Percentiles rank a stretch among this genome's conserved stretches.
Evolutionary conservation across 2,113 vertebrate species (phyloP).

Genomic region (Salminus brasiliensis): DNA sequence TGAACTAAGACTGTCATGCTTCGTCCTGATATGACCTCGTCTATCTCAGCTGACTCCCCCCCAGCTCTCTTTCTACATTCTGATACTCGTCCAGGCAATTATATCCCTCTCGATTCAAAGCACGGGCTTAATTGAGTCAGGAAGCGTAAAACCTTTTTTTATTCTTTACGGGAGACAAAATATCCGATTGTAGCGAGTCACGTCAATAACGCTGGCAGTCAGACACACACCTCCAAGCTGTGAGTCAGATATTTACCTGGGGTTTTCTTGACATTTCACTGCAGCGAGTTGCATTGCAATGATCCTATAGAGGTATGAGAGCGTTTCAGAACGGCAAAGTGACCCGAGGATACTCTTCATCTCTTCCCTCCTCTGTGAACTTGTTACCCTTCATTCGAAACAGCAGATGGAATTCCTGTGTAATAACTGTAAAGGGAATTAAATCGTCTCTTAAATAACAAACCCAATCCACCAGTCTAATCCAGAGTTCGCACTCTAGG

Average conservation of each 20-base stretch:
- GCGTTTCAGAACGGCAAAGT: not conserved
- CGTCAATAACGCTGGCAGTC: not conserved
- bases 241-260: not conserved
- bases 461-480: slow-evolving; percentile 38
- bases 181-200: not conserved
- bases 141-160: not conserved
- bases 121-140: not conserved
- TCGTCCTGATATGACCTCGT: not conserved
- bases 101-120: not conserved
- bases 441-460: slow-evolving; percentile 34
- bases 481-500: slow-evolving; percentile 15
- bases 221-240: not conserved
- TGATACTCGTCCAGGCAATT: not conserved
- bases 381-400: not conserved
- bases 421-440: slow-evolving; percentile 34
- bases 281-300: not conserved
- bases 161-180: not conserved
- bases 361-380: not conserved
- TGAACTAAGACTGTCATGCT: not conserved
- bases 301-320: not conserved
- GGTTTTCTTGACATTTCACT: not conserved
- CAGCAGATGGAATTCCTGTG: slow-evolving; percentile 28
- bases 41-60: not conserved
- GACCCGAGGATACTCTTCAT: not conserved
- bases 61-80: not conserved